Evolutionary conservation across 37 sponge, comb jelly and placozoan genomes (phyloP), one percentile per base, ranked within the genome.

Genomic region (Beroe ovata): DNA sequence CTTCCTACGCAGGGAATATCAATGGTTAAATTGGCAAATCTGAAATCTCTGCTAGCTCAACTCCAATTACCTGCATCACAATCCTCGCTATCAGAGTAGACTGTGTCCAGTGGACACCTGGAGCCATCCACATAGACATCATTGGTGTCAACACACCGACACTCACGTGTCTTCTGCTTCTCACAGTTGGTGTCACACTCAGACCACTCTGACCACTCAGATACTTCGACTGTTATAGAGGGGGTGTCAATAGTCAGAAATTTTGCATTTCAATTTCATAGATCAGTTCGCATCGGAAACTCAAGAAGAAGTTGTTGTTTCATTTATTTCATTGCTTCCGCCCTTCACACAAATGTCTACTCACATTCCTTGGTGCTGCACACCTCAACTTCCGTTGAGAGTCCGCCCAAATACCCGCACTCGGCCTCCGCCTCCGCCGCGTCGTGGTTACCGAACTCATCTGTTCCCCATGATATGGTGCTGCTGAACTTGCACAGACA

Each of bases 171-270:
- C 33, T 25, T 33, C 1, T 14, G 21, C 54, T 25, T 33, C 26
- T 77, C 38, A 35, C 84, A 77, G 28, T 19, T 40, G 4, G 1
- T 3, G 28, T 77, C 84, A 77, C 84, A 77, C 8, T 40, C 54
- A 16, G 84, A 77, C 84, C 84, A 77, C 29, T 39, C 54, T 4
- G 36, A 30, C 84, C 84, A 77, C 18, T 40, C 38, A 29, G 69
- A 29, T 18, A 66, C 32, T 0, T 26, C 69, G 30, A 33, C 69
- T 66, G 54, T 16, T n/a, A n/a, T n/a, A n/a, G n/a, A n/a, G n/a
- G n/a, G n/a, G n/a, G n/a, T n/a, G n/a, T n/a, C n/a, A n/a, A n/a
- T n/a, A n/a, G n/a, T n/a, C n/a, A n/a, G n/a, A n/a, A n/a, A n/a
- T n/a, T n/a, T n/a, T n/a, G n/a, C n/a, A n/a, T n/a, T n/a, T n/a